Conservation (phyloP, 2,888 invertebrate species). For the Ormyrus rosae region DNA sequence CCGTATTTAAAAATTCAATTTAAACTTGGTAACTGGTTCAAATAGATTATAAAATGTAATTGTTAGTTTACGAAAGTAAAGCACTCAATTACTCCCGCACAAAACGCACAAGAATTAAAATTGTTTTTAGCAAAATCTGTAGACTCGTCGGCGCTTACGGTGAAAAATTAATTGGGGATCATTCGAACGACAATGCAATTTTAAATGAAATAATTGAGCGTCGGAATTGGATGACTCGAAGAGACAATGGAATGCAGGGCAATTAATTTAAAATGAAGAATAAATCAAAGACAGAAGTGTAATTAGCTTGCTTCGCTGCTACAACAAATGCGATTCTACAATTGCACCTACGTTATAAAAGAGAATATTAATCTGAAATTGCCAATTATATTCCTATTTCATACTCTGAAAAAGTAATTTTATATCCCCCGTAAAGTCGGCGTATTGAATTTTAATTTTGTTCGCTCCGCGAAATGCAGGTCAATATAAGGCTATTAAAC, state of each 20-base stretch:
- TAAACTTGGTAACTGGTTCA: background rate
- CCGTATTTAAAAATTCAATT: background rate
- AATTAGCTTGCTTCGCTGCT: background rate
- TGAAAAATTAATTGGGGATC: no score
- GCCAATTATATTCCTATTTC: constrained; percentile 13
- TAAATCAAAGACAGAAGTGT: background rate
- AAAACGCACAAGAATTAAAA: no score
- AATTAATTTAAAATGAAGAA: no score
- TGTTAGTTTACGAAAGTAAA: no score
- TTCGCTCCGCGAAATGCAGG: constrained; percentile 18
- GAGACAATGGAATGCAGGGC: no score
- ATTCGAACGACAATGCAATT: no score
- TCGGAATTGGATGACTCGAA: no score
- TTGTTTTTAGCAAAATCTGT: no score
- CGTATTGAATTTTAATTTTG: constrained; percentile 37
- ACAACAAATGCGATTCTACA: background rate
- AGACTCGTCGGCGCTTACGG: no score
- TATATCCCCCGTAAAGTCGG: background rate
- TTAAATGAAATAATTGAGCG: no score
- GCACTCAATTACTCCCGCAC: no score
- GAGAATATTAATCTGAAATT: constrained; percentile 35
- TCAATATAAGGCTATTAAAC: constrained; percentile 17
- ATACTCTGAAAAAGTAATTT: constrained; percentile 30
- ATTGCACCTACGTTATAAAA: background rate
- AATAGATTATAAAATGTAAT: background rate